These are phyloP conservation scores for Hystrix brachyura DNA, from an alignment of 2,113 vertebrate species.

Conservation along the genomic window DNA sequence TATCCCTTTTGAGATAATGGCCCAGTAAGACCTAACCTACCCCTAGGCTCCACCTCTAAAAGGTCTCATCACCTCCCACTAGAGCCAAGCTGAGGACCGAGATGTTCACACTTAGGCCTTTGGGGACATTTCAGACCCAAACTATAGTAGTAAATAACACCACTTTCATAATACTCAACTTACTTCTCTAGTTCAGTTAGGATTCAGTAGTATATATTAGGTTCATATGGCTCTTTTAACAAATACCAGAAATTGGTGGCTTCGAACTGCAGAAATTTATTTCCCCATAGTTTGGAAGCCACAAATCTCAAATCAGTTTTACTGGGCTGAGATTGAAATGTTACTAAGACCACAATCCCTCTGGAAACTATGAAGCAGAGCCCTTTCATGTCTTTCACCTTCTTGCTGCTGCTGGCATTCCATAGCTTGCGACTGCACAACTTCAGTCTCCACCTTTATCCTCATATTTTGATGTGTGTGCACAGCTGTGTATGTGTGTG, in stretches of 20 bases:
- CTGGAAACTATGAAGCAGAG: not conserved
- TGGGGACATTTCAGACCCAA: not conserved
- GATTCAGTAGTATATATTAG: not conserved
- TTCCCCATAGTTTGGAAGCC: not conserved
- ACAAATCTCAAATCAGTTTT: conserved; percentile 22
- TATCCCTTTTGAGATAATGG: too few relatives aligned
- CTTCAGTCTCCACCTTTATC: not conserved
- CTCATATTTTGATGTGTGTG: not conserved
- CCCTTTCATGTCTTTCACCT: not conserved
- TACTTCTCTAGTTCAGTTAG: not conserved
- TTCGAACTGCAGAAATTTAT: not conserved
- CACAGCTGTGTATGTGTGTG: not conserved
- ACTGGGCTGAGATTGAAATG: not conserved
- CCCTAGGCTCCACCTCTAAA: not conserved
- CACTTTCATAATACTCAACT: not conserved
- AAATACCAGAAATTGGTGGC: not conserved
- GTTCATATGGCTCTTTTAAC: not conserved
- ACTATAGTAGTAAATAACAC: not conserved
- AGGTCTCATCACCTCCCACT: not conserved
- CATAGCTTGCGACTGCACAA: not conserved
- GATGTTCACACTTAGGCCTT: not conserved
- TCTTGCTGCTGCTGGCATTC: not conserved
- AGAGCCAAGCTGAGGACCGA: not conserved
- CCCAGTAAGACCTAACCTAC: not conserved
- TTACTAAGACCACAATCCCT: not conserved